phyloP scores from a whole-genome alignment of 2,888 invertebrate species.

The Hirtodrosophila trivittata region DNA sequence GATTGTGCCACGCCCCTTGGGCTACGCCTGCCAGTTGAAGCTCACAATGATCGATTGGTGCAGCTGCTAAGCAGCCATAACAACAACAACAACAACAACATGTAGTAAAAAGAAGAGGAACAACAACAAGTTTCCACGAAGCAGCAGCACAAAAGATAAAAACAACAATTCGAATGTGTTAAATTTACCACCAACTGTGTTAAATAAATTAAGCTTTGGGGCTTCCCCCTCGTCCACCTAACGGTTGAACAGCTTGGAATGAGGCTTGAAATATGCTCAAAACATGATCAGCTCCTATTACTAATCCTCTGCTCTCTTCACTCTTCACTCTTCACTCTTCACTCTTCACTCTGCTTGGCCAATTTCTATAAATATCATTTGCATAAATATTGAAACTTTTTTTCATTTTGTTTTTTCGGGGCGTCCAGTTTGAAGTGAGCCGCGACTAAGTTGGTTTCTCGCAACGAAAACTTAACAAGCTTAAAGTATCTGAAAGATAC shows the following conservation, averaged over 20 bases:
- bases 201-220: constrained; percentile 69
- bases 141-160: constrained; percentile 30
- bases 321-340: not conserved
- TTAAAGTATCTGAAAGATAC: constrained; percentile 59
- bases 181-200: constrained; percentile 77
- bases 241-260: constrained; percentile 23
- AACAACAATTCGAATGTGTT: constrained; percentile 58
- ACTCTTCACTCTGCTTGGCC: constrained; percentile 20
- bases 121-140: constrained; percentile 17
- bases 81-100: constrained; percentile 6
- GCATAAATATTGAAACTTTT: constrained; percentile 61
- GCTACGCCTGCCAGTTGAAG: constrained; percentile 23
- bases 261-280: constrained; percentile 44
- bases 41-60: constrained; percentile 47
- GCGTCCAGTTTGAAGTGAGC: constrained; percentile 50
- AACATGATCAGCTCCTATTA: constrained; percentile 31
- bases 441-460: constrained; percentile 32
- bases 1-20: constrained; percentile 36
- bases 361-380: constrained; percentile 55
- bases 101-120: constrained; percentile 8
- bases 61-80: constrained; percentile 40
- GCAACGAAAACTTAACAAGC: constrained; percentile 34
- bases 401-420: constrained; percentile 2
- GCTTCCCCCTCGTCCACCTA: constrained; percentile 4
- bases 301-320: constrained; percentile 5